Conservation (phyloP, 2,797 vertebrate genomes). For the Argentina silus region DNA sequence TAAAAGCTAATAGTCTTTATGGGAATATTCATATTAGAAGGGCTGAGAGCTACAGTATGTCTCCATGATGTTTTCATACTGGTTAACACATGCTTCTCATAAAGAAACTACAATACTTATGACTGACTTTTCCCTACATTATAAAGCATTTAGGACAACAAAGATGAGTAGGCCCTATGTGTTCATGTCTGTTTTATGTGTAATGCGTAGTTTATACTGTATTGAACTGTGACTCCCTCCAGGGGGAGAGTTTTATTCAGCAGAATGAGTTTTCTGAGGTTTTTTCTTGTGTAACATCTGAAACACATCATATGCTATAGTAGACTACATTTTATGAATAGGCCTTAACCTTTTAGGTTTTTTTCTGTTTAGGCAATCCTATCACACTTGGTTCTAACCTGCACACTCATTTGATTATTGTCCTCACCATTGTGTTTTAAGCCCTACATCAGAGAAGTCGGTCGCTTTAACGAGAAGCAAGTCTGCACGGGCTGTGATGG, state of each 20-base stretch:
- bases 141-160: neutral
- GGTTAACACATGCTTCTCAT: neutral
- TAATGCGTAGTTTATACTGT: neutral
- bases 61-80: neutral
- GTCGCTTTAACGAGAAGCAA: slow-evolving; percentile 61
- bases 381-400: slow-evolving; percentile 44
- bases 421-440: slow-evolving; percentile 50
- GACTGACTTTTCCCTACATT: slow-evolving; percentile 8
- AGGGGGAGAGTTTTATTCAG: neutral
- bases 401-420: slow-evolving; percentile 29
- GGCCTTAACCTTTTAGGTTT: no score
- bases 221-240: neutral
- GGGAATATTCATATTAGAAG: neutral
- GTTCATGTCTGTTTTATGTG: neutral
- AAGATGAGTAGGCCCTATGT: neutral
- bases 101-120: neutral
- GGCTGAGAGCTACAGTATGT: neutral
- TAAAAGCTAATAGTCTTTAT: neutral
- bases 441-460: slow-evolving; percentile 73
- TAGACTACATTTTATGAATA: neutral
- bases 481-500: slow-evolving; percentile 83
- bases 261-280: slow-evolving; percentile 56
- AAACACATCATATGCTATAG: neutral
- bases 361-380: slow-evolving; percentile 52
- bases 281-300: neutral